Evolutionary conservation across 2,113 vertebrate genomes (phyloP), one percentile per base, ranked within the genome.

Genomic region (Tursiops truncatus): DNA sequence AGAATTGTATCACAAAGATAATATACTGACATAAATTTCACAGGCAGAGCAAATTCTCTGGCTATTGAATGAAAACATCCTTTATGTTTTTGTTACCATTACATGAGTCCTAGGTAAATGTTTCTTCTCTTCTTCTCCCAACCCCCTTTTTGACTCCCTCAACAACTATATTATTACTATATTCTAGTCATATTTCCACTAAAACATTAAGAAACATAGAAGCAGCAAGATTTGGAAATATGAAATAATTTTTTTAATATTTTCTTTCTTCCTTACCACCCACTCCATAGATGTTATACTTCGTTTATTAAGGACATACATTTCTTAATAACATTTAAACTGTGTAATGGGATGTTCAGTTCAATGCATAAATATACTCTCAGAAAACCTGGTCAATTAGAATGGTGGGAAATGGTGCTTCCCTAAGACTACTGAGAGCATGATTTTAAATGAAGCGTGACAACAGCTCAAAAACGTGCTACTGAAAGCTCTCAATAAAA

Each of bases 251-350:
- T 47, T 47, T 18, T 2, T 4, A 60, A 60, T 15, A 36, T 90
- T 82, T 93, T 3, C 77, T 88, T 33, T 91, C 73, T 68, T 87
- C 2, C 68, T 84, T 91, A 84, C 53, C 17, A 92, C 47, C 2
- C 12, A 50, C 21, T 97, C 6, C 1, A 70, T 68, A 9, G 15
- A 41, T 79, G 83, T 77, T 47, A 12, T 58, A 70, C 4, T 50
- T 97, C 31, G 91, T 62, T 85, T 97, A 88, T 87, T 94, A 81
- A 92, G 0, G 63, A 0, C 13, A 87, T 67, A 3, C 0, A 76
- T 56, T 8, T 95, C 97, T 98, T 93, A 93, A 95, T 36, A 18
- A 96, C 89, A 96, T 81, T 97, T 97, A 80, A 5, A 56, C 0
- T 23, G 10, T 84, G 3, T 92, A 94, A 95, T 65, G 71, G 4